Conservation (phyloP, 2,113 vertebrate genomes). For the Ctenodactylus gundi region DNA sequence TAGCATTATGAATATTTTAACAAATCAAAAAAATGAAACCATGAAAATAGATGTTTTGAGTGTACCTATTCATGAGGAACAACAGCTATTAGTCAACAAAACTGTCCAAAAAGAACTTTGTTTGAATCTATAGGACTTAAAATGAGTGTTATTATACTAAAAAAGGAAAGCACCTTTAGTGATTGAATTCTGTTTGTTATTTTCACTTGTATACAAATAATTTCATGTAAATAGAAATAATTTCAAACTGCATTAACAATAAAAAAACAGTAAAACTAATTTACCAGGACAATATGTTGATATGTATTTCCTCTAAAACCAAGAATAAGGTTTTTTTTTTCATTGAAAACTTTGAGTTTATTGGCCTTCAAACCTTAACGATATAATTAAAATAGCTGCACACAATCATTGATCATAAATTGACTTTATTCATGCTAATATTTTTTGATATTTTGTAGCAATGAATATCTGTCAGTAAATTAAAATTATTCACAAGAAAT, state of each 20-base stretch:
- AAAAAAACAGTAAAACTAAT: not conserved
- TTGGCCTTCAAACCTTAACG: not conserved
- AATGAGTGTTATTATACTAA: not conserved
- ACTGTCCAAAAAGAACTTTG: not conserved
- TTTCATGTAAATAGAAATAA: not conserved
- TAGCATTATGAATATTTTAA: not conserved
- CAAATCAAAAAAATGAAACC: not conserved
- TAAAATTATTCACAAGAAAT: not conserved
- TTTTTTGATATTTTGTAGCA: not conserved
- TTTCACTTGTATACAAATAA: not conserved
- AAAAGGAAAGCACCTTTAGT: not conserved
- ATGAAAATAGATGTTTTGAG: not conserved
- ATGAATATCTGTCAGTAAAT: constrained; percentile 11
- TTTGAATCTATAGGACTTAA: not conserved
- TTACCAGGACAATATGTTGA: not conserved
- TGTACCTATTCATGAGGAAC: not conserved
- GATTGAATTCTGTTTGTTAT: not conserved
- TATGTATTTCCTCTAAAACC: not conserved
- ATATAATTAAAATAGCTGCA: not conserved
- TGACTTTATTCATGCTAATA: not conserved
- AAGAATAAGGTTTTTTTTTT: not conserved
- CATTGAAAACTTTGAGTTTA: constrained; percentile 19
- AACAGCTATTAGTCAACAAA: not conserved
- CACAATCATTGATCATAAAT: not conserved
- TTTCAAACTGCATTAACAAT: not conserved